phyloP scores from a whole-genome alignment of 1,140 invertebrate genomes.

The Sinonovacula constricta region DNA sequence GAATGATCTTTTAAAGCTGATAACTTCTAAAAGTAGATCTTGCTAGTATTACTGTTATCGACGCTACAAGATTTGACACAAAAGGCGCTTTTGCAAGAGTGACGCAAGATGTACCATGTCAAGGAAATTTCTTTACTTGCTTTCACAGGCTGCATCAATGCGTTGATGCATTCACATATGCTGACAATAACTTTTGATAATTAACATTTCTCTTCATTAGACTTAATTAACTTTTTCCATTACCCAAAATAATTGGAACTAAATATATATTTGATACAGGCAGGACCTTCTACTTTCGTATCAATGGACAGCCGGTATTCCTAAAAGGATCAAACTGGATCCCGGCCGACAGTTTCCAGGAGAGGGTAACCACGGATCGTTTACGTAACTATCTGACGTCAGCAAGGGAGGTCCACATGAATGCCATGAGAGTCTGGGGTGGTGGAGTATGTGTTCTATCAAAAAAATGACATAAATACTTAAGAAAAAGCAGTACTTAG shows the following conservation, averaged over 20 bases:
- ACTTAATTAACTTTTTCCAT: neutral
- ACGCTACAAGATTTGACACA: no score
- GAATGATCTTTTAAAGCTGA: no score
- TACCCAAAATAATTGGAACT: neutral
- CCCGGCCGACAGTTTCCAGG: constrained; percentile 92
- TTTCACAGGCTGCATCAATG: no score
- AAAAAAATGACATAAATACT: neutral
- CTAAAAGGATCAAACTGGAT: constrained; percentile 98
- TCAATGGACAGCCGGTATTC: constrained; percentile 95
- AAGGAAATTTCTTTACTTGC: no score
- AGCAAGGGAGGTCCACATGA: constrained; percentile 90
- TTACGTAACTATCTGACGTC: constrained; percentile 83
- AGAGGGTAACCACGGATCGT: constrained; percentile 82
- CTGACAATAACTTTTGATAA: no score
- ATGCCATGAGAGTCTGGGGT: constrained; percentile 98
- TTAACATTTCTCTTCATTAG: no score
- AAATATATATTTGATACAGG: constrained; percentile 79
- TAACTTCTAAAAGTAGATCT: no score
- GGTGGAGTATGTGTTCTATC: constrained; percentile 82
- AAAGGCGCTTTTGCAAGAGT: no score
- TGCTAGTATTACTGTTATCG: no score
- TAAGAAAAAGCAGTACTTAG: no score
- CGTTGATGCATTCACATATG: no score
- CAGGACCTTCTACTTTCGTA: constrained; percentile 90
- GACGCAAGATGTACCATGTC: no score